A percentile compares a stretch with the other conserved stretches of the same genome.
These are phyloP conservation scores for Leptinotarsa defecta DNA, from an alignment of 1,140 invertebrate species.

Conservation along the genomic window DNA sequence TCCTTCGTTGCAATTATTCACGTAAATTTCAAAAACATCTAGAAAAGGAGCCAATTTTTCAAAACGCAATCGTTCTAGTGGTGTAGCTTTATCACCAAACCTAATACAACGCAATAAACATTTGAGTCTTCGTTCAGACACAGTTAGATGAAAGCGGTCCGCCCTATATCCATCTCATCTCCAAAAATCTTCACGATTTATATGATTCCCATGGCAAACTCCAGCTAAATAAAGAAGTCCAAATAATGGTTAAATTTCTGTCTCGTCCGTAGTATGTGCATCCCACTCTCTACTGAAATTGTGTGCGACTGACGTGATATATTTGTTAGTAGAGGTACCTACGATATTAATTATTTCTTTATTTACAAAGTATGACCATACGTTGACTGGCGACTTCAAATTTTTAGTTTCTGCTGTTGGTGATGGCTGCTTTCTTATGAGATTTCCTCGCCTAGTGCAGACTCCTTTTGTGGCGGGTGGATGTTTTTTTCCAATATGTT, in stretches of 20 bases:
- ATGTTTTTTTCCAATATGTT: background rate
- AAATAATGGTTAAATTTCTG: background rate
- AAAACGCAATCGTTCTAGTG: background rate
- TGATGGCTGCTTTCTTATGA: background rate
- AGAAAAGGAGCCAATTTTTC: background rate
- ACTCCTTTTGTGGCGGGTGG: background rate
- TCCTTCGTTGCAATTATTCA: background rate
- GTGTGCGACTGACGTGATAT: background rate
- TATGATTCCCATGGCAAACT: background rate
- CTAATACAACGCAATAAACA: background rate
- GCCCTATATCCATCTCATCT: too few species aligned
- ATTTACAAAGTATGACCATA: background rate
- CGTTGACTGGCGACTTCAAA: background rate
- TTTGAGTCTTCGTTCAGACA: background rate
- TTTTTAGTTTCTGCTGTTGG: background rate
- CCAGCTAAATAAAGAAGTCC: background rate
- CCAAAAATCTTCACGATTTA: background rate
- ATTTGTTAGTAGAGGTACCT: background rate
- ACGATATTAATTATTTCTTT: background rate
- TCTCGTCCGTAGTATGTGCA: background rate
- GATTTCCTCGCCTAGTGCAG: background rate
- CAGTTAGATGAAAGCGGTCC: background rate
- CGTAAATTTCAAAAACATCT: background rate
- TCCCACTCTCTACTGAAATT: background rate
- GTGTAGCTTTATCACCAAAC: too few species aligned